Conservation (phyloP, 2,113 vertebrate genomes). For the Junco hyemalis region DNA sequence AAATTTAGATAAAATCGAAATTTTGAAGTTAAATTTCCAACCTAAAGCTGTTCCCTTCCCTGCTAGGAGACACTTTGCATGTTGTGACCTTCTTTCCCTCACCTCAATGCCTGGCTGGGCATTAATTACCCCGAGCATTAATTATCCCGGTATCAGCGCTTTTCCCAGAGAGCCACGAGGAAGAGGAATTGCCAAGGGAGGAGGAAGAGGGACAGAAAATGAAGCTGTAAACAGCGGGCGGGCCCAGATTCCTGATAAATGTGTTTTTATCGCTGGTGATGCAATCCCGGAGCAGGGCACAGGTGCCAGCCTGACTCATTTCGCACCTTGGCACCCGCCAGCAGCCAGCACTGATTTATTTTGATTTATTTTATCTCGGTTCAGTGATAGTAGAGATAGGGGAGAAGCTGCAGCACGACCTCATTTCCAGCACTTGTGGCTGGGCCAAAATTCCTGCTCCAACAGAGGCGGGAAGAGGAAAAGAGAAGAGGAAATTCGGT, state of each 20-base stretch:
- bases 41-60: not conserved
- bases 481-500: not conserved
- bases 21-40: not conserved
- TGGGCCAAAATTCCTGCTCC: not conserved
- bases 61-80: not conserved
- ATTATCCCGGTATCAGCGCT: accelerated
- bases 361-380: not conserved
- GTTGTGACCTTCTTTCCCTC: not conserved
- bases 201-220: not conserved
- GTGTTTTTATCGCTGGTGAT: not conserved
- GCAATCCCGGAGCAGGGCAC: not conserved
- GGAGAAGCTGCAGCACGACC: not conserved
- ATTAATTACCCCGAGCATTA: not conserved
- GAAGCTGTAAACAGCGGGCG: not conserved
- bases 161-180: not conserved
- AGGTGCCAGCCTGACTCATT: not conserved
- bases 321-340: not conserved
- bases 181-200: not conserved
- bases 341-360: not conserved
- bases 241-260: not conserved
- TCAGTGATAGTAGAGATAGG: not conserved
- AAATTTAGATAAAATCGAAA: not conserved
- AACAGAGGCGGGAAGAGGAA: not conserved
- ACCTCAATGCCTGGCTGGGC: not conserved
- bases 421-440: accelerated